Base-by-base conservation (phyloP, 2,888 invertebrate species). In the Gastrophysa polygoni region DNA sequence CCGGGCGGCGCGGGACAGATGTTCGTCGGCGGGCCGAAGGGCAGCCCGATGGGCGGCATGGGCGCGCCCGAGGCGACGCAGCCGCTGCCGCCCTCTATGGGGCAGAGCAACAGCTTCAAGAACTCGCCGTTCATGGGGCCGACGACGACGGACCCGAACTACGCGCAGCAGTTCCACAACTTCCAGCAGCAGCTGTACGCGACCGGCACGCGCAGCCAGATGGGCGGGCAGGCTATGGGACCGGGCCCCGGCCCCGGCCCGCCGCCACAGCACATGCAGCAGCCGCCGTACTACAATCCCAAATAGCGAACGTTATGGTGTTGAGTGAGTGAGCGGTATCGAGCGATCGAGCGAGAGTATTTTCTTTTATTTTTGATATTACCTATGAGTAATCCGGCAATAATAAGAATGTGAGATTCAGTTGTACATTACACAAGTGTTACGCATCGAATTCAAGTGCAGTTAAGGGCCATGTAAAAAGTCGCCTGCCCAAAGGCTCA, bases 161-260 rank as follows among this genome's bases (percentile, higher is more conserved):
- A 96, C 84, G 95, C 95, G 77, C 94, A 94, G 82, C 95, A 95
- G 85, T 96, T 92, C 84, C 95, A 95, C 83, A 93, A 95, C 83
- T 96, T 96, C 85, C 96, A 96, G 80, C 96, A 96, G 81, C 95
- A 95, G 82, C 83, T 96, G 71, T 96, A 96, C 82, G 95, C 96
- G 66, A 96, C 95, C 51, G 89, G 89, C 69, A 90, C 91, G 43
- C 85, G 91, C 70, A 88, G 86, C 78, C 87, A 87, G 72, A 82
- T 82, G 78, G 82, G 81, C 62, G 81, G 80, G 59, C 81, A 79
- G 68, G 73, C 77, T 29, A 81, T 81, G 78, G 81, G 81, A 5
- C 80, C 80, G 28, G 84, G 83, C 50, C 83, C 84, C 21, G 84
- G 84, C 52, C 84, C 84, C 18, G 84, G 83, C 50, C 83, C 84